These are phyloP conservation scores for Auanema freiburgensis DNA, from an alignment of 2,888 invertebrate species.

Conservation along the genomic window DNA sequence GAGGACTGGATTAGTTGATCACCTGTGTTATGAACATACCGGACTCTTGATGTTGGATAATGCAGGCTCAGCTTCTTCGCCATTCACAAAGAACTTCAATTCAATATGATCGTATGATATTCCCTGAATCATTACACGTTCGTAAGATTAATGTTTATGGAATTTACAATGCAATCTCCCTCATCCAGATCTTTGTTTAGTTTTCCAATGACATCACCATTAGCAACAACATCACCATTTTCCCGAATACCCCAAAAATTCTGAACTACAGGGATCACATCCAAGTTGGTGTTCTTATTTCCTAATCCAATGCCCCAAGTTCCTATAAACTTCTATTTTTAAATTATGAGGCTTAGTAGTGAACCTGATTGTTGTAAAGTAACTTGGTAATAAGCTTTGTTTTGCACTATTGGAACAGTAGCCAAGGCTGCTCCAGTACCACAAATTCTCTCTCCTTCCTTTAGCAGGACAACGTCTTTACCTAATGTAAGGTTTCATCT, in stretches of 20 bases:
- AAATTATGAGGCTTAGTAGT: slow-evolving; percentile 19
- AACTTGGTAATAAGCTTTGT: slow-evolving; percentile 96
- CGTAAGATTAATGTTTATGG: background rate
- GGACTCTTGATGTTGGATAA: slow-evolving; percentile 84
- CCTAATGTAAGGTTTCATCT: slow-evolving; percentile 70
- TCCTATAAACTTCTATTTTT: slow-evolving; percentile 61
- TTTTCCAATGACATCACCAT: slow-evolving; percentile 78
- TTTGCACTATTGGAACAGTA: slow-evolving; percentile 90
- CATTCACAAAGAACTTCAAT: slow-evolving; percentile 90
- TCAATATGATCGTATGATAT: slow-evolving; percentile 94
- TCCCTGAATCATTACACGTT: slow-evolving; percentile 71
- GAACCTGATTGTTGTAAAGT: slow-evolving; percentile 90
- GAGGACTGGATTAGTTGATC: slow-evolving; percentile 26
- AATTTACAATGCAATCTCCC: slow-evolving; percentile 82
- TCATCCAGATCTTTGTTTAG: slow-evolving; percentile 77
- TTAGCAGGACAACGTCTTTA: slow-evolving; percentile 91
- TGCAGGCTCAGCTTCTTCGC: slow-evolving; percentile 81
- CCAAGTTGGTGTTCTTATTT: slow-evolving; percentile 82
- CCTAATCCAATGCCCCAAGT: slow-evolving; percentile 94
- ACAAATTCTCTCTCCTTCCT: slow-evolving; percentile 87
- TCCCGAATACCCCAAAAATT: slow-evolving; percentile 87
- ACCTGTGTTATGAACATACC: slow-evolving; percentile 70
- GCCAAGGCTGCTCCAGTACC: slow-evolving; percentile 89
- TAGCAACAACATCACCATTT: slow-evolving; percentile 83
- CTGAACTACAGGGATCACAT: slow-evolving; percentile 73